Evolutionary conservation across 2,888 invertebrate species (phyloP).

Genomic region (Margaritifera margaritifera): DNA sequence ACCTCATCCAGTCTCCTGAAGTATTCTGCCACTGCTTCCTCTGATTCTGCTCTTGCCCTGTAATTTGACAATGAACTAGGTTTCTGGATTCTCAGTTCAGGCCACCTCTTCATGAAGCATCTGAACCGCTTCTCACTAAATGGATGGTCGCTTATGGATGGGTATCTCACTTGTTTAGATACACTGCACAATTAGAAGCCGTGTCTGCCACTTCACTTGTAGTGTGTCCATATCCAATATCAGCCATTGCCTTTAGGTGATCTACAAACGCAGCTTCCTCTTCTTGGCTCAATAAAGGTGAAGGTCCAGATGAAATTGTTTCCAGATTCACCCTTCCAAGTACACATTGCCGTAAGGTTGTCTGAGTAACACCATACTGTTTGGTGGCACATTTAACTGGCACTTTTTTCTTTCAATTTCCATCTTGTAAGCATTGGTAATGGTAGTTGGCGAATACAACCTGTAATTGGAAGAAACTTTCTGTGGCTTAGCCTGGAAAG

Average conservation of each 20-base stretch:
- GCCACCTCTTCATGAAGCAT: too few relatives aligned
- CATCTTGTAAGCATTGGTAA: slow-evolving; percentile 8
- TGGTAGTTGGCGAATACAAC: slow-evolving; percentile 1
- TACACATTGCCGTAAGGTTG: slow-evolving; percentile 6
- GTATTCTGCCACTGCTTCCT: too few relatives aligned
- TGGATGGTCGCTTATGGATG: too few relatives aligned
- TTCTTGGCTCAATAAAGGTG: slow-evolving; percentile 2
- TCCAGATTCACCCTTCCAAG: too few relatives aligned
- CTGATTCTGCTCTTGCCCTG: slow-evolving; percentile 7
- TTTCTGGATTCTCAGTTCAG: too few relatives aligned
- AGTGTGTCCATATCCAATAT: slow-evolving; percentile 10
- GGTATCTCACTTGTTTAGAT: slow-evolving; percentile 1
- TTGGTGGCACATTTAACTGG: slow-evolving; percentile 7
- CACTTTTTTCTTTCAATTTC: slow-evolving; percentile 5
- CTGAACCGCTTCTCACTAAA: slow-evolving; percentile 4
- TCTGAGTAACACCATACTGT: too few relatives aligned
- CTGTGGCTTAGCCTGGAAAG: slow-evolving; percentile 1
- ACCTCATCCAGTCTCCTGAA: slow-evolving; percentile 3
- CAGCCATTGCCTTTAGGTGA: slow-evolving; percentile 7
- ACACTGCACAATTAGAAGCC: slow-evolving; percentile 11
- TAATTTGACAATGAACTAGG: not conserved
- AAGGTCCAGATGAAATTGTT: too few relatives aligned
- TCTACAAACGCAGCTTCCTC: slow-evolving; percentile 10
- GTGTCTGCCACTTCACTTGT: slow-evolving; percentile 12
- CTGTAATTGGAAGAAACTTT: slow-evolving; percentile 3